Evolutionary conservation across 2,888 invertebrate genomes (phyloP), one percentile per base, ranked within the genome.

Genomic region (Chrysodeixis includens): DNA sequence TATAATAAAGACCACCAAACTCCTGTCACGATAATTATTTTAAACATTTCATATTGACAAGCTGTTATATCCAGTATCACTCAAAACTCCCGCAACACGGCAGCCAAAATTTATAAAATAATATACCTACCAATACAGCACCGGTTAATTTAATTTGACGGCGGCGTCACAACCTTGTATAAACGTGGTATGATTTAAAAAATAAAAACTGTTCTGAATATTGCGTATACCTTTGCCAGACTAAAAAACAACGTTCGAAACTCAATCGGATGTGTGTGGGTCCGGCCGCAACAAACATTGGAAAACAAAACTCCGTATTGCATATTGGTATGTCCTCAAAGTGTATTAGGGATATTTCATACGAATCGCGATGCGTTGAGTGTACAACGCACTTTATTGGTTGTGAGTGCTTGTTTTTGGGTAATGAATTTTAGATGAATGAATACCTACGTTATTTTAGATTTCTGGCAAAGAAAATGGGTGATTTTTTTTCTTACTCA

Each of bases 201-300:
- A 49, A 49, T 49, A 49, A 49, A 49, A 49, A 49, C 18, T 49
- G 46, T 9, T 49, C 9, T 49, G 46, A 10, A 49, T 18, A 49
- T 49, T 49, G 46, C 46, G 46, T 18, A 20, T 49, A 49, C 46
- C n/a, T n/a, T n/a, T n/a, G 18, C 10, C 46, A 49, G 46, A 49
- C 46, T 49, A 49, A 49, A 49, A 49, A 49, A 49, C 46, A 49
- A 49, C 46, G 46, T 49, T 18, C 46, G 46, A 49, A 49, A 49
- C 46, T 49, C 46, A 49, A 49, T 49, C 46, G 46, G 46, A 49
- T 49, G 46, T 20, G 46, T 18, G 46, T 18, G 18, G 20, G 46
- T 20, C 46, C 16, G 46, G 46, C 46, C 46, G 46, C 46, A 49
- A 49, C 46, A 49, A 49, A 49, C 46, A 49, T 49, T 49, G 46